Conservation (phyloP, 1,140 invertebrate species). For the Samia ricini region DNA sequence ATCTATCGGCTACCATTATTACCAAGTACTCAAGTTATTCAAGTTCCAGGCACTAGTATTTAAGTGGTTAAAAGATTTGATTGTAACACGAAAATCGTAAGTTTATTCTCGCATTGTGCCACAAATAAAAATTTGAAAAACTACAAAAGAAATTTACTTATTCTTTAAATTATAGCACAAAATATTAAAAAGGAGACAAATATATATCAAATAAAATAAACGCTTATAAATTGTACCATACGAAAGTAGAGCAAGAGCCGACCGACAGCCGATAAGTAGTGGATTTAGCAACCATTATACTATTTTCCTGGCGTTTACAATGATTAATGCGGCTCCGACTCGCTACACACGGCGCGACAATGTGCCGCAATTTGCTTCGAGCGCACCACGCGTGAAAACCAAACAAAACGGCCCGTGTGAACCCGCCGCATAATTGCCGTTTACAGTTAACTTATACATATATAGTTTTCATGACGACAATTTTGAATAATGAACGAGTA, state of each 20-base stretch:
- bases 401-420: slow-evolving; percentile 21
- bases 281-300: slow-evolving; percentile 59
- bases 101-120: no score
- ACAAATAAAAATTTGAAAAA: no score
- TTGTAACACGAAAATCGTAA: no score
- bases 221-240: slow-evolving; percentile 21
- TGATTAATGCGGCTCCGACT: slow-evolving; percentile 46
- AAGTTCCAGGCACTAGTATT: no score
- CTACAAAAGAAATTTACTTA: no score
- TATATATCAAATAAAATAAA: neutral
- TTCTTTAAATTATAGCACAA: no score
- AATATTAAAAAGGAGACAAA: no score
- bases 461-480: neutral
- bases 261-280: slow-evolving; percentile 49
- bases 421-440: slow-evolving; percentile 21
- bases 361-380: slow-evolving; percentile 19
- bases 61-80: no score
- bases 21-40: no score
- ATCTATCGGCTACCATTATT: no score
- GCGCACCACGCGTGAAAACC: slow-evolving; percentile 23
- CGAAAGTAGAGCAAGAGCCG: slow-evolving; percentile 35
- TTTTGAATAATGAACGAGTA: neutral
- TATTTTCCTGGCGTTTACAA: slow-evolving; percentile 39
- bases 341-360: slow-evolving; percentile 24
- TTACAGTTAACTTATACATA: neutral